A percentile compares a stretch with the other conserved stretches of the same genome.
phyloP scores from a whole-genome alignment of 2,797 vertebrate genomes.

The Remorina albescens region DNA sequence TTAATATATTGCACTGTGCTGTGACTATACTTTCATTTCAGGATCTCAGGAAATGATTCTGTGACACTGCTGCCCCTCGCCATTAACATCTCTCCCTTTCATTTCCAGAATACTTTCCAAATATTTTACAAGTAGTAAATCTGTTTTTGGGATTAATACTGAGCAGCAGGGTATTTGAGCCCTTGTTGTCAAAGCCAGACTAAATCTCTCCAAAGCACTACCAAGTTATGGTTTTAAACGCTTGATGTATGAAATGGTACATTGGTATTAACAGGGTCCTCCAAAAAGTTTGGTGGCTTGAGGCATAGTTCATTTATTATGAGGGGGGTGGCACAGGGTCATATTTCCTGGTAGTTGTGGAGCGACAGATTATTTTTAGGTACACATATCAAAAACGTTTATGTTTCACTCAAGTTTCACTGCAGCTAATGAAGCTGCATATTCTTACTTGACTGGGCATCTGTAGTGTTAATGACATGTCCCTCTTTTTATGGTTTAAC shows the following conservation, averaged over 20 bases:
- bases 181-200: conserved; percentile 59
- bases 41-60: conserved; percentile 54
- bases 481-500: conserved; percentile 45
- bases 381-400: conserved; percentile 65
- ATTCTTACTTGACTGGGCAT: conserved; percentile 42
- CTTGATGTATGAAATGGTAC: conserved; percentile 52
- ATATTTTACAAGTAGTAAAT: conserved; percentile 76
- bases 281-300: conserved; percentile 27
- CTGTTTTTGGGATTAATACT: conserved; percentile 76
- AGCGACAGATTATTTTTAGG: conserved; percentile 74
- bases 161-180: conserved; percentile 63
- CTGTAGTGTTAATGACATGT: conserved; percentile 58
- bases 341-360: conserved; percentile 71
- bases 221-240: conserved; percentile 55
- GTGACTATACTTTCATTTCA: conserved; percentile 65
- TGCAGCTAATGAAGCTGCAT: conserved; percentile 54
- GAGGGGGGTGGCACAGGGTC: conserved; percentile 48
- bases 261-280: conserved; percentile 54
- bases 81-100: conserved; percentile 63
- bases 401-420: conserved; percentile 67
- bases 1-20: conserved; percentile 60
- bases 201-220: conserved; percentile 62
- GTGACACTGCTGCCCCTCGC: conserved; percentile 55
- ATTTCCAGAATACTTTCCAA: conserved; percentile 67
- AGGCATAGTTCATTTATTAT: conserved; percentile 46